phyloP scores from a whole-genome alignment of 1,140 invertebrate genomes.

The Trissolcus basalis region DNA sequence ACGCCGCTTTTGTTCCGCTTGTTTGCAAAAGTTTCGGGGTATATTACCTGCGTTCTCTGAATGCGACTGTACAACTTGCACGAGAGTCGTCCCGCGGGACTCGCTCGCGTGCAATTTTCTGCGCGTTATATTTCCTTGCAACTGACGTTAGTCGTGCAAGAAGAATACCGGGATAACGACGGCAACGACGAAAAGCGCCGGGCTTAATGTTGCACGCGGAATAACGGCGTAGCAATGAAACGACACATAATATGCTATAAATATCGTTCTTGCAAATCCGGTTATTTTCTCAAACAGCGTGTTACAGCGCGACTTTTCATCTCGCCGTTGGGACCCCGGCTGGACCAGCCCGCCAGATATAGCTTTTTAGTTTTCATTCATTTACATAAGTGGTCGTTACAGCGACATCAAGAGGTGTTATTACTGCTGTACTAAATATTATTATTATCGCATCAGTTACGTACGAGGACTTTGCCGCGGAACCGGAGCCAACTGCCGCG shows the following conservation, averaged over 20 bases:
- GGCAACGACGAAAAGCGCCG: slow-evolving; percentile 46
- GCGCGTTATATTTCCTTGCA: slow-evolving; percentile 53
- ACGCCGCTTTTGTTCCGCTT: slow-evolving; percentile 32
- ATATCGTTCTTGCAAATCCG: slow-evolving; percentile 51
- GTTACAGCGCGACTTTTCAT: slow-evolving; percentile 51
- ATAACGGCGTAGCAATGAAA: slow-evolving; percentile 51
- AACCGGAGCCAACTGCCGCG: slow-evolving; percentile 29
- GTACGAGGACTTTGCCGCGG: slow-evolving; percentile 43
- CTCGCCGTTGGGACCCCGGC: slow-evolving; percentile 36
- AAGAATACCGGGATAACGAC: slow-evolving; percentile 58
- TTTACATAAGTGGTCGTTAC: slow-evolving; percentile 63
- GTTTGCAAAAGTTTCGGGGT: slow-evolving; percentile 34
- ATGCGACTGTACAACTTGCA: slow-evolving; percentile 42
- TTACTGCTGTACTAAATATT: slow-evolving; percentile 57
- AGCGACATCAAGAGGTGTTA: slow-evolving; percentile 59
- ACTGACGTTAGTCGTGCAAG: slow-evolving; percentile 47
- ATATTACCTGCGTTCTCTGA: slow-evolving; percentile 51
- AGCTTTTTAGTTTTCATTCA: slow-evolving; percentile 61
- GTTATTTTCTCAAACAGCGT: slow-evolving; percentile 41
- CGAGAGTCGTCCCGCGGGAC: slow-evolving; percentile 41
- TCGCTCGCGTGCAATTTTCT: slow-evolving; percentile 49
- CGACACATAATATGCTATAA: slow-evolving; percentile 53
- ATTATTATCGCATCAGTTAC: slow-evolving; percentile 57
- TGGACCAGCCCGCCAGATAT: slow-evolving; percentile 23
- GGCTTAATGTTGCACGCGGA: slow-evolving; percentile 51